A percentile compares a stretch with the other conserved stretches of the same genome.
Evolutionary conservation across 1,140 invertebrate species (phyloP).

Genomic region (Diuraphis noxia): DNA sequence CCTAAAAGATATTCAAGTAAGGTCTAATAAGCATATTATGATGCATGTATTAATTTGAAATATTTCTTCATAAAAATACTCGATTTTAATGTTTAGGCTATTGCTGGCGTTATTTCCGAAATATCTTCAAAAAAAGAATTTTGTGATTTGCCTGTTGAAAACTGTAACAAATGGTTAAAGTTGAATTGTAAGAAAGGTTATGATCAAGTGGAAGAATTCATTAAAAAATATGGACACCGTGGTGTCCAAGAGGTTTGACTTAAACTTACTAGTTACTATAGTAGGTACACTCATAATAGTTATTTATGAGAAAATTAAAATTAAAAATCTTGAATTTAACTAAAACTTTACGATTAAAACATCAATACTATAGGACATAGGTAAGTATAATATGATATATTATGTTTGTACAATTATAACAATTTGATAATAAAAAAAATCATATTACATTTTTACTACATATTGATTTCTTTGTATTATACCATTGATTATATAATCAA

Average conservation of each 20-base stretch:
- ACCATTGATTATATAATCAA: too few relatives aligned
- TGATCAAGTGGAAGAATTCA: constrained; percentile 65
- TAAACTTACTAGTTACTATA: constrained; percentile 55
- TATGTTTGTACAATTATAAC: too few relatives aligned
- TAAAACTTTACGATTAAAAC: background rate
- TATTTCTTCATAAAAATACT: background rate
- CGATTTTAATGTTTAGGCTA: background rate
- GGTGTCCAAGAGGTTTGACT: constrained; percentile 70
- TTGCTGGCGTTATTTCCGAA: constrained; percentile 50
- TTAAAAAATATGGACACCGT: constrained; percentile 76
- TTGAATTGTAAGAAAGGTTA: constrained; percentile 63
- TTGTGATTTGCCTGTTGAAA: constrained; percentile 62
- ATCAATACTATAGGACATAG: background rate
- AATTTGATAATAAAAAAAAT: background rate
- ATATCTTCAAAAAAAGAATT: constrained; percentile 64
- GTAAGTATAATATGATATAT: background rate
- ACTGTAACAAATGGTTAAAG: constrained; percentile 66
- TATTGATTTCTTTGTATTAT: background rate
- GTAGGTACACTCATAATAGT: too few relatives aligned
- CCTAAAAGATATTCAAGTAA: constrained; percentile 28
- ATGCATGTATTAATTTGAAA: background rate
- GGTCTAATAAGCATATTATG: background rate
- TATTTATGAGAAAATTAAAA: background rate
- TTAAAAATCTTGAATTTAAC: background rate
- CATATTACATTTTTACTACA: background rate